Conservation (phyloP, 2,113 vertebrate genomes). For the Syrmaticus mikado region DNA sequence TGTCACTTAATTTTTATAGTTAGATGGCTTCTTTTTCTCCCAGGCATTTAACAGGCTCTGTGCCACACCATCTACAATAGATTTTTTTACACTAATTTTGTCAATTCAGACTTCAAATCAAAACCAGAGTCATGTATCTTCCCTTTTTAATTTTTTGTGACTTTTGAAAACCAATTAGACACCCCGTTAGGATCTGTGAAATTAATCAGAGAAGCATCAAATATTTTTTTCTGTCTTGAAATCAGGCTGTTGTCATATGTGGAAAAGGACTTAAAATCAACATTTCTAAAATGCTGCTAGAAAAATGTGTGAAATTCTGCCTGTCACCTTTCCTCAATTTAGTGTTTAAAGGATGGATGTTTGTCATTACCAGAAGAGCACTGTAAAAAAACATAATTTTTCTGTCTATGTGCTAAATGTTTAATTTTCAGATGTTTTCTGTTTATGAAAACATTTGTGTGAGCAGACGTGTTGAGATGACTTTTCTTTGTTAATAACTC, state of each 20-base stretch:
- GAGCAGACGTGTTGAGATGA: conserved; percentile 44
- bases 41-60: background rate
- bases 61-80: background rate
- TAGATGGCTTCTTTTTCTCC: background rate
- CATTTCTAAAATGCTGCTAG: background rate
- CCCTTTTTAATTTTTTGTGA: background rate
- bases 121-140: background rate
- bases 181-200: background rate
- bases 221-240: background rate
- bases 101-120: background rate
- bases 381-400: background rate
- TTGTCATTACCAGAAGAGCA: background rate
- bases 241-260: background rate
- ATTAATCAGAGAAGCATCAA: background rate
- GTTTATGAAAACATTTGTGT: conserved; percentile 42
- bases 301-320: background rate
- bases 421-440: conserved; percentile 58
- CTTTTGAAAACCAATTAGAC: background rate
- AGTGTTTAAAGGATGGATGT: background rate
- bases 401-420: background rate
- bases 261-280: background rate
- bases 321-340: background rate
- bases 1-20: background rate
- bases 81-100: background rate
- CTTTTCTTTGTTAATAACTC: conserved; percentile 47